These are phyloP conservation scores for Oncorhynchus mykiss DNA, from an alignment of 2,113 vertebrate genomes.

Conservation along the genomic window DNA sequence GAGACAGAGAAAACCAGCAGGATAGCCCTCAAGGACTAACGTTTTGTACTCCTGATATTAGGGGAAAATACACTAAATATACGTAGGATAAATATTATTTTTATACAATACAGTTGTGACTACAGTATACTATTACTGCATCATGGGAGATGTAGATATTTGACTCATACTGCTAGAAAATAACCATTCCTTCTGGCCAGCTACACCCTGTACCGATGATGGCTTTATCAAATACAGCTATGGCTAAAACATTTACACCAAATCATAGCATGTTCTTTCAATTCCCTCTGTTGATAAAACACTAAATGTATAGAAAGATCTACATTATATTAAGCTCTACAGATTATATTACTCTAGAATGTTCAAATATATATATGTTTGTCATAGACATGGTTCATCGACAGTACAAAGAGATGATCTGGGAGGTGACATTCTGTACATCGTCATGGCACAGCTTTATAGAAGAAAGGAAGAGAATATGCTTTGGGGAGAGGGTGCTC, in stretches of 20 bases:
- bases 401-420: conserved; percentile 44
- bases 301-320: conserved; percentile 26
- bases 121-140: neutral
- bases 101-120: neutral
- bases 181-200: neutral
- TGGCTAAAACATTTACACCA: conserved; percentile 5
- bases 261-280: conserved; percentile 6
- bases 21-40: neutral
- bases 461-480: neutral
- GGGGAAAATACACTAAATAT: neutral
- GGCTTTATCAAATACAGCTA: conserved; percentile 49
- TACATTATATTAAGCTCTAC: conserved; percentile 47
- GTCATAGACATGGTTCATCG: conserved; percentile 41
- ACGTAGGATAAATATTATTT: neutral
- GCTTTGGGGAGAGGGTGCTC: neutral
- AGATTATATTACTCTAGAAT: conserved; percentile 49
- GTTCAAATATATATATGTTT: conserved; percentile 32
- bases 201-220: conserved; percentile 7
- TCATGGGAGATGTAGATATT: no score
- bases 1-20: neutral
- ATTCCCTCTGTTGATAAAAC: conserved; percentile 38
- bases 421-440: conserved; percentile 50
- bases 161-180: neutral
- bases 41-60: neutral
- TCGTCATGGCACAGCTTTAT: neutral